Percentiles rank a stretch among this genome's conserved stretches.
These are phyloP conservation scores for Phaenicophaeus curvirostris DNA, from an alignment of 2,797 vertebrate species.

Conservation along the genomic window DNA sequence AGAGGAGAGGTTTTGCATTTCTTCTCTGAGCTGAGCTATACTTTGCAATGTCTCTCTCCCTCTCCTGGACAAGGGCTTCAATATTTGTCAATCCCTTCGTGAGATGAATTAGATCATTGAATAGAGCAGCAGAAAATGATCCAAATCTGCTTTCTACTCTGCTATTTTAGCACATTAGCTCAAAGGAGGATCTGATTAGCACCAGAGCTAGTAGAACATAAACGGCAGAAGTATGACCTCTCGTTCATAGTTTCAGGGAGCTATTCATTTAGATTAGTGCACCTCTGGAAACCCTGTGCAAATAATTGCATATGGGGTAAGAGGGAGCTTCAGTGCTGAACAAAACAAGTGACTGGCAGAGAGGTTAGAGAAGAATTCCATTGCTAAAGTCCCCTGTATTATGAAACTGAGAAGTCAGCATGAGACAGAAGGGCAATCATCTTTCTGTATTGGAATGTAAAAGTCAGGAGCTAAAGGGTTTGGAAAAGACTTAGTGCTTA, in stretches of 20 bases:
- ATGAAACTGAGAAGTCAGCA: not conserved
- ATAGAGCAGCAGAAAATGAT: not conserved
- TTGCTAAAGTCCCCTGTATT: not conserved
- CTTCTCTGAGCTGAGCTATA: not conserved
- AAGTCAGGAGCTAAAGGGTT: not conserved
- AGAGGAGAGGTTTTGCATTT: not conserved
- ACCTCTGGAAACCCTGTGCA: not conserved
- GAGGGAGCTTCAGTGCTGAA: not conserved
- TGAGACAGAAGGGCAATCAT: not conserved
- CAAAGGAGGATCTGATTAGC: not conserved
- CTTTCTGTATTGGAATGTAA: not conserved
- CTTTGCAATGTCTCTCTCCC: not conserved
- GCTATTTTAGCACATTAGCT: not conserved
- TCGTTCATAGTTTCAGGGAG: not conserved
- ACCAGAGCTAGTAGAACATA: not conserved
- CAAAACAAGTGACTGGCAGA: not conserved
- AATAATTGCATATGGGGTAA: not conserved
- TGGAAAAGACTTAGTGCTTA: not conserved
- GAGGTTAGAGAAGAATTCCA: not conserved
- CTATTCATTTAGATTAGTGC: not conserved
- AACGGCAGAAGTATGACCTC: not conserved
- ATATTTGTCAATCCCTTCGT: not conserved
- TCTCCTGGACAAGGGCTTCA: not conserved
- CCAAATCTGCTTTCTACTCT: not conserved
- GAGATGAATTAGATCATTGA: not conserved